Evolutionary conservation across 2,113 vertebrate species (phyloP).

Genomic region (Nestor notabilis): DNA sequence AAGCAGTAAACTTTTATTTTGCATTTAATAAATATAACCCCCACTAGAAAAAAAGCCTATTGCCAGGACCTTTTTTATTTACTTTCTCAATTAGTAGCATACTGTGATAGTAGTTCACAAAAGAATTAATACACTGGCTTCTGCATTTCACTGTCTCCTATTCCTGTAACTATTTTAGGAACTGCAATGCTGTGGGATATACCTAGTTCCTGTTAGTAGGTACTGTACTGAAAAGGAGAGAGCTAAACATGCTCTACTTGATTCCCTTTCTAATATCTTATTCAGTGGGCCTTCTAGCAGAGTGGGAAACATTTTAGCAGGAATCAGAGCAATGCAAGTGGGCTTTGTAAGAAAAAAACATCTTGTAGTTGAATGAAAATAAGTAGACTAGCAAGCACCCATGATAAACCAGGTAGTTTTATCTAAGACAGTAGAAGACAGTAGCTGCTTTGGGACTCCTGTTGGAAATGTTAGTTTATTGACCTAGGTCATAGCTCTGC

Average conservation of each 20-base stretch:
- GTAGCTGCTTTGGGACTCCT: neutral
- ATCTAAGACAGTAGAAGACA: neutral
- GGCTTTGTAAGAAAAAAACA: neutral
- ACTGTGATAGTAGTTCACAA: constrained; percentile 74
- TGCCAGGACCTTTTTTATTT: constrained; percentile 73
- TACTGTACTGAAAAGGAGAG: neutral
- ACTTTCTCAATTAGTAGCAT: constrained; percentile 77
- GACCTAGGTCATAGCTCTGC: neutral
- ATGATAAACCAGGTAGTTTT: neutral
- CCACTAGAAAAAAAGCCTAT: constrained; percentile 53
- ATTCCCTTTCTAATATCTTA: neutral
- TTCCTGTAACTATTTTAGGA: constrained; percentile 62
- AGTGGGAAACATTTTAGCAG: neutral
- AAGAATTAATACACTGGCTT: constrained; percentile 68
- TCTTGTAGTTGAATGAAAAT: neutral
- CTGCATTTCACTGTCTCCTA: constrained; percentile 61
- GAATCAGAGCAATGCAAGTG: neutral
- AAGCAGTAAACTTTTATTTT: constrained; percentile 13
- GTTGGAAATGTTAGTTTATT: neutral
- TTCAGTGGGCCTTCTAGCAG: neutral
- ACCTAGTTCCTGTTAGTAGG: neutral
- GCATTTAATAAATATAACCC: constrained; percentile 62
- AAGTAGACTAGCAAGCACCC: neutral
- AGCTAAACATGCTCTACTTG: neutral
- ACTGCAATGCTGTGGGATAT: constrained; percentile 46